Conservation (phyloP, 1,140 invertebrate species). For the Oryctes rhinoceros region DNA sequence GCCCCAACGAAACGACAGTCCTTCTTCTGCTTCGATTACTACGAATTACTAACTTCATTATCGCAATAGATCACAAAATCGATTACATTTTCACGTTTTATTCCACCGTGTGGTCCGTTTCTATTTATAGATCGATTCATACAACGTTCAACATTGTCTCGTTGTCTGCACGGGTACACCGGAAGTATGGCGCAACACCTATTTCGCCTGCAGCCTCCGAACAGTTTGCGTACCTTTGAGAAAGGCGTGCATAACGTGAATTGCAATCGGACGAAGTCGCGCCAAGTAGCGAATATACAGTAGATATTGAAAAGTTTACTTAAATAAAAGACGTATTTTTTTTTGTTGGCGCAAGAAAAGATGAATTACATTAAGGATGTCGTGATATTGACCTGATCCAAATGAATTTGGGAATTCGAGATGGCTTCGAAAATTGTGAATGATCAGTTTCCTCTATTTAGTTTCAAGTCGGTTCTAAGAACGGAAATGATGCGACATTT, state of each 20-base stretch:
- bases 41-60: neutral
- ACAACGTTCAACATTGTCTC: neutral
- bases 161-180: neutral
- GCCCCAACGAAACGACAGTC: neutral
- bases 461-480: no score
- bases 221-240: neutral
- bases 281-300: neutral
- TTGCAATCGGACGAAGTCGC: neutral
- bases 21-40: neutral
- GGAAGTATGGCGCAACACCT: neutral
- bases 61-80: neutral
- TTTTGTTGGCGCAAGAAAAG: no score
- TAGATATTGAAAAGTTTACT: neutral
- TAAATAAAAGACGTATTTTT: no score
- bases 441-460: no score
- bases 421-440: no score
- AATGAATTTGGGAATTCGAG: no score
- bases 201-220: neutral
- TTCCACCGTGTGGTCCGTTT: neutral
- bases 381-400: no score
- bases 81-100: neutral
- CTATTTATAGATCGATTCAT: slow-evolving; percentile 2
- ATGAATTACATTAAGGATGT: no score
- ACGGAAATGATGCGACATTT: no score
- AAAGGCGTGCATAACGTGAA: neutral